A percentile compares a stretch with the other conserved stretches of the same genome.
Conservation (phyloP, 2,888 invertebrate species). For the Encarsia formosa region DNA sequence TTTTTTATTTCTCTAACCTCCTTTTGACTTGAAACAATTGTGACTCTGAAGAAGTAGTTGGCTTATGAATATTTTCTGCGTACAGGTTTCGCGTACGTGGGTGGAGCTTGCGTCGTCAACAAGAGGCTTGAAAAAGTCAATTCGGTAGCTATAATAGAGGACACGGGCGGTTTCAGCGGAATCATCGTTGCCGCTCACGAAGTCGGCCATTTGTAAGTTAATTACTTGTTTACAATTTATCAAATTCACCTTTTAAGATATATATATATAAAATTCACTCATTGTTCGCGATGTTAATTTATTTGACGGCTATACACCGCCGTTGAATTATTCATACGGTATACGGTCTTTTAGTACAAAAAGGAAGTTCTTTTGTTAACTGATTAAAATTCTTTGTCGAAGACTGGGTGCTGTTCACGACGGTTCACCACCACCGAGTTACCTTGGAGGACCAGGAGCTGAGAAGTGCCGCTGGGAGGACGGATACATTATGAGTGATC, state of each 20-base stretch:
- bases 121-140: slow-evolving; percentile 93
- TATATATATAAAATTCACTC: no score
- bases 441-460: slow-evolving; percentile 90
- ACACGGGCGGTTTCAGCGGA: slow-evolving; percentile 93
- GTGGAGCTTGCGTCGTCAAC: slow-evolving; percentile 93
- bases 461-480: slow-evolving; percentile 95
- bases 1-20: slow-evolving; percentile 22
- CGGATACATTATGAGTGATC: slow-evolving; percentile 93
- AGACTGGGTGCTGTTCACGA: slow-evolving; percentile 95
- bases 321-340: no score
- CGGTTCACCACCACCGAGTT: slow-evolving; percentile 90
- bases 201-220: slow-evolving; percentile 91
- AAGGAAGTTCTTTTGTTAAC: no score
- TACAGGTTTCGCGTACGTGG: slow-evolving; percentile 91
- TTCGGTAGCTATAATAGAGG: slow-evolving; percentile 93
- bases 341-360: no score
- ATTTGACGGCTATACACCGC: no score
- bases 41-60: slow-evolving; percentile 12
- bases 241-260: no score
- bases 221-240: slow-evolving; percentile 6
- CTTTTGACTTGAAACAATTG: background rate
- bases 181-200: slow-evolving; percentile 95
- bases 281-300: no score
- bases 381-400: no score
- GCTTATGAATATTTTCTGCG: slow-evolving; percentile 28